Conservation (phyloP, 2,797 vertebrate genomes). For the Chanos chanos region DNA sequence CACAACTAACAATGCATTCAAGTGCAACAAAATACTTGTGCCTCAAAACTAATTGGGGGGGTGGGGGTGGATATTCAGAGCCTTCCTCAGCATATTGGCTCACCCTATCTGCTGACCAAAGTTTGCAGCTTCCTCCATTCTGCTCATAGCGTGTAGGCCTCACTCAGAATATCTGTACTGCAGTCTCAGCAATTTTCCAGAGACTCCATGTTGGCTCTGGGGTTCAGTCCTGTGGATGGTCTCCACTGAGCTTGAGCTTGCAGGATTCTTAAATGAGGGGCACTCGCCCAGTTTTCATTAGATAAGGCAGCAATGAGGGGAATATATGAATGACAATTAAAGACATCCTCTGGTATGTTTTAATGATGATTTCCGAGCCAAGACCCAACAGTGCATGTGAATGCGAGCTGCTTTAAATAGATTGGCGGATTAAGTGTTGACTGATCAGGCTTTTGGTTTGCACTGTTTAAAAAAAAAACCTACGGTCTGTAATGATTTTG, state of each 20-base stretch:
- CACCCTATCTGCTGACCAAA: conserved; percentile 20
- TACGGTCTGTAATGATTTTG: neutral
- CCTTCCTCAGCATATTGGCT: neutral
- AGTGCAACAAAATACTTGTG: conserved; percentile 7
- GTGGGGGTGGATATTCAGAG: conserved; percentile 10
- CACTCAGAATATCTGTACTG: conserved; percentile 23
- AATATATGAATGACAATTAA: conserved; percentile 34
- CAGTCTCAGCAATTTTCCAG: conserved; percentile 30
- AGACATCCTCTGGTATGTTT: conserved; percentile 33
- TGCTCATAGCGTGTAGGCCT: conserved; percentile 21
- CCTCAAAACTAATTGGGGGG: neutral
- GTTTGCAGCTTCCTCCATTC: neutral
- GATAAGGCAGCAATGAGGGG: conserved; percentile 12
- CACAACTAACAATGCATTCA: no score
- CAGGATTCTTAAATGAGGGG: conserved; percentile 14
- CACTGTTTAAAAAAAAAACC: conserved; percentile 9
- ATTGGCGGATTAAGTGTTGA: neutral
- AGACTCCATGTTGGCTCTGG: conserved; percentile 11
- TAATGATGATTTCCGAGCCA: conserved; percentile 24
- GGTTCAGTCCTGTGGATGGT: conserved; percentile 1
- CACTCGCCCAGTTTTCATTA: conserved; percentile 36
- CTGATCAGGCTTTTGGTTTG: neutral
- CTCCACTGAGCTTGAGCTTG: conserved; percentile 10
- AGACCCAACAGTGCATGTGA: conserved; percentile 14
- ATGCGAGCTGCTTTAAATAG: conserved; percentile 27